Conservation (phyloP, 1,140 invertebrate genomes). For the Trachymyrmex septentrionalis region DNA sequence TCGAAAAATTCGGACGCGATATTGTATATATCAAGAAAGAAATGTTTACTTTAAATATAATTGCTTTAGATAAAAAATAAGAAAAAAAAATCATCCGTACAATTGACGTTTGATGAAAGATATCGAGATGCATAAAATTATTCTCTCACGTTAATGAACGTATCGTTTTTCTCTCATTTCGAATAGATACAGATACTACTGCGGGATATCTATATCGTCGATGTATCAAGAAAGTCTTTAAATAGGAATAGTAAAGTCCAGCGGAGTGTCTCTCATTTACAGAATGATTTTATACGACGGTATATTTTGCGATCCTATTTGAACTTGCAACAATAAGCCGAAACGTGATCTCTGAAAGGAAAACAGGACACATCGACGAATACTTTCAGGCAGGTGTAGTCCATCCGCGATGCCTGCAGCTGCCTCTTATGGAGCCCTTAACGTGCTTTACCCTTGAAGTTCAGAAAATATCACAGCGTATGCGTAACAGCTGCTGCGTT, state of each 20-base stretch:
- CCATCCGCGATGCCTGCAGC: conserved; percentile 73
- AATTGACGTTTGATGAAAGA: conserved; percentile 19
- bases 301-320: not conserved
- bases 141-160: not conserved
- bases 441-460: conserved; percentile 68
- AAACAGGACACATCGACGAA: conserved; percentile 60
- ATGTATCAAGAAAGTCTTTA: not conserved
- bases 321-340: not conserved
- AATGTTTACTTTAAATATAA: conserved; percentile 10
- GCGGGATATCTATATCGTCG: not conserved
- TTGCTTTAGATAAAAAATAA: not conserved
- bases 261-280: not conserved
- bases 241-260: not conserved
- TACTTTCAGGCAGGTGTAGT: conserved; percentile 74
- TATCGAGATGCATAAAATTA: not conserved
- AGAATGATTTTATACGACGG: not conserved
- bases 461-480: conserved; percentile 71
- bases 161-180: not conserved
- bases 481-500: conserved; percentile 71
- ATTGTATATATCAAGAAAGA: conserved; percentile 17
- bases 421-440: conserved; percentile 71
- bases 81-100: not conserved
- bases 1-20: conserved; percentile 19
- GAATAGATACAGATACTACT: not conserved
- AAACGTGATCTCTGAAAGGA: conserved; percentile 27